Conservation (phyloP, 2,888 invertebrate species). For the Epistrophe eligans region DNA sequence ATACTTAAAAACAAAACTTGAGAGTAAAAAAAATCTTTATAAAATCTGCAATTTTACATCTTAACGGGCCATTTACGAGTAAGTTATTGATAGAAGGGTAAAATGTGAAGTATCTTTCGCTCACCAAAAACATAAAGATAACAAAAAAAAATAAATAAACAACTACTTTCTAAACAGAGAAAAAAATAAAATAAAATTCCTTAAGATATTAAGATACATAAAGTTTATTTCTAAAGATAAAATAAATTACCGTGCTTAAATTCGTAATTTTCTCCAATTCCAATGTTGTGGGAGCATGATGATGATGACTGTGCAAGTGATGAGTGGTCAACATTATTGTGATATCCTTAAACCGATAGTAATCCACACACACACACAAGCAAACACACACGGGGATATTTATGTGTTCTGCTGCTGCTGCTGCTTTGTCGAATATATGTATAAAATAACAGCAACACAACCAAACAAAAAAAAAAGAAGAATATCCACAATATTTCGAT, state of each 20-base stretch:
- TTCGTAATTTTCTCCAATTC: slow-evolving; percentile 83
- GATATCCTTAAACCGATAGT: slow-evolving; percentile 71
- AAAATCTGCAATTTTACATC: not conserved
- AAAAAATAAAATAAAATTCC: not conserved
- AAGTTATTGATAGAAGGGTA: slow-evolving; percentile 34
- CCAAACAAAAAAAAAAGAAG: not conserved
- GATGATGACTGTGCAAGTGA: slow-evolving; percentile 83
- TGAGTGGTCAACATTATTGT: slow-evolving; percentile 83
- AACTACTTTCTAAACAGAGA: not conserved
- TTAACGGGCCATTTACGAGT: not conserved
- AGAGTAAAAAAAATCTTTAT: not conserved
- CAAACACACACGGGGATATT: slow-evolving; percentile 27
- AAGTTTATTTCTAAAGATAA: slow-evolving; percentile 29
- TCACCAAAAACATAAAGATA: not conserved
- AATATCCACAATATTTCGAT: slow-evolving; percentile 6
- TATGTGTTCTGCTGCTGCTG: not conserved
- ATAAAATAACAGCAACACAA: slow-evolving; percentile 30
- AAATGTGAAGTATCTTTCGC: not conserved
- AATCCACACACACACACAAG: slow-evolving; percentile 55
- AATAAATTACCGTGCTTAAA: slow-evolving; percentile 82
- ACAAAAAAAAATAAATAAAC: slow-evolving; percentile 9
- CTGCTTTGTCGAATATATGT: slow-evolving; percentile 4
- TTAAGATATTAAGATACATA: slow-evolving; percentile 24
- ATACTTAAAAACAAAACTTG: not conserved
- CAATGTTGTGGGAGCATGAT: slow-evolving; percentile 83